A percentile compares a stretch with the other conserved stretches of the same genome.
phyloP scores from a whole-genome alignment of 2,888 invertebrate genomes.

The Philereme vetulata region DNA sequence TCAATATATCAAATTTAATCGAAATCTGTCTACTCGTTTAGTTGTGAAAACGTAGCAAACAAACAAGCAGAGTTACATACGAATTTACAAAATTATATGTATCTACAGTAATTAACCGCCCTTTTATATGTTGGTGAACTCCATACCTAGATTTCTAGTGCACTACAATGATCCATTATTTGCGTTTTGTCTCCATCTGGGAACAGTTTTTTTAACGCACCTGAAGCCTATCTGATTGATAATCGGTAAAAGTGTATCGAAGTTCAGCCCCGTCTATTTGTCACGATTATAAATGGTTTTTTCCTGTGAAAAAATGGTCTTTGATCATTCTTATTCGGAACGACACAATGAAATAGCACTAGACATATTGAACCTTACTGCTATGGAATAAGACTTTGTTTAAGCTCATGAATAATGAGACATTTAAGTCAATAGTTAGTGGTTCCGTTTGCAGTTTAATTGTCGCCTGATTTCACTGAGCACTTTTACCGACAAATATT shows the following conservation, averaged over 20 bases:
- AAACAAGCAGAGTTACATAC: too few relatives aligned
- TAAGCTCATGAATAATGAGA: slow-evolving; percentile 9
- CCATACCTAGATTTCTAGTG: not conserved
- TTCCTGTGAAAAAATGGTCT: slow-evolving; percentile 44
- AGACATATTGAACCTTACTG: slow-evolving; percentile 25
- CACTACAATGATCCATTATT: not conserved
- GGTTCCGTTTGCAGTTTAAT: slow-evolving; percentile 33
- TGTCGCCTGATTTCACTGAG: slow-evolving; percentile 35
- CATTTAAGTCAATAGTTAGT: slow-evolving; percentile 27
- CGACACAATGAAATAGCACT: slow-evolving; percentile 21
- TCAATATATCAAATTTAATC: too few relatives aligned
- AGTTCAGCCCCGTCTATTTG: slow-evolving; percentile 45
- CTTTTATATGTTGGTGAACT: too few relatives aligned
- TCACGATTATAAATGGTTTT: slow-evolving; percentile 52
- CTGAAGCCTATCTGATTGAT: slow-evolving; percentile 51
- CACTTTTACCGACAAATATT: slow-evolving; percentile 17
- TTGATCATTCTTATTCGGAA: slow-evolving; percentile 35
- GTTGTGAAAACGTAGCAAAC: too few relatives aligned
- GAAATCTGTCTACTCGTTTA: too few relatives aligned
- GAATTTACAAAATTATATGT: too few relatives aligned
- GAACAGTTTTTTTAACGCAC: slow-evolving; percentile 40
- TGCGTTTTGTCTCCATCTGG: slow-evolving; percentile 36
- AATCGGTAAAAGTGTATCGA: slow-evolving; percentile 72
- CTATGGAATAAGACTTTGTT: slow-evolving; percentile 19
- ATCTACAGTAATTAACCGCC: too few relatives aligned